Evolutionary conservation across 2,888 invertebrate species (phyloP).

Genomic region (Orthosia gracilis): DNA sequence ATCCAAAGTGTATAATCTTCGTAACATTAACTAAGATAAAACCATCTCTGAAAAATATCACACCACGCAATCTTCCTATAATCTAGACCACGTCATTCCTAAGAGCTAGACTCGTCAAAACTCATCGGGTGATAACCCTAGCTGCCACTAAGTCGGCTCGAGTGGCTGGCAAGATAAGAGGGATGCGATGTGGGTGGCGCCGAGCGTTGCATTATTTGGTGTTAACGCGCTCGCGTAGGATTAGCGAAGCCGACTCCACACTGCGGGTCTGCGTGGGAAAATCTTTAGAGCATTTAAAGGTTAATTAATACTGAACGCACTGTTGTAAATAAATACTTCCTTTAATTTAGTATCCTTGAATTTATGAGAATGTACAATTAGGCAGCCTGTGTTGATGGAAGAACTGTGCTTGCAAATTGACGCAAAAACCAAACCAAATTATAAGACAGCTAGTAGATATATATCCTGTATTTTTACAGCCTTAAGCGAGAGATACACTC

Average conservation of each 20-base stretch:
- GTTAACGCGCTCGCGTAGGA: constrained; percentile 69
- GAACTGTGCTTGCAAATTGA: neutral
- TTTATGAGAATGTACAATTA: neutral
- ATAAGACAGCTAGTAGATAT: too few species aligned
- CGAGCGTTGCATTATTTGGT: constrained; percentile 70
- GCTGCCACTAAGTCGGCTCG: constrained; percentile 46
- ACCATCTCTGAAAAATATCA: neutral
- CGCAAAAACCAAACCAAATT: neutral
- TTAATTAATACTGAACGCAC: constrained; percentile 40
- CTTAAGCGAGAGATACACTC: too few species aligned
- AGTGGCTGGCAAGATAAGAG: constrained; percentile 68
- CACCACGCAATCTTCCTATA: constrained; percentile 18
- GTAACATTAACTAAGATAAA: too few species aligned
- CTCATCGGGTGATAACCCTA: constrained; percentile 52
- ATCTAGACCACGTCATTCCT: neutral
- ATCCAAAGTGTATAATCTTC: too few species aligned
- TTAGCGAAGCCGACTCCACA: constrained; percentile 49
- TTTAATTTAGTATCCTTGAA: constrained; percentile 19
- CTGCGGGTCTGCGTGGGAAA: constrained; percentile 70
- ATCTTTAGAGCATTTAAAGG: constrained; percentile 37
- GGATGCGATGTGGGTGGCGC: constrained; percentile 76
- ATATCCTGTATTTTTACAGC: too few species aligned
- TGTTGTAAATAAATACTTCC: constrained; percentile 9
- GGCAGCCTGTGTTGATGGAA: neutral
- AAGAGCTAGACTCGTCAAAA: constrained; percentile 4